Evolutionary conservation across 2,113 vertebrate genomes (phyloP).

Genomic region (Ceyx margarethae): DNA sequence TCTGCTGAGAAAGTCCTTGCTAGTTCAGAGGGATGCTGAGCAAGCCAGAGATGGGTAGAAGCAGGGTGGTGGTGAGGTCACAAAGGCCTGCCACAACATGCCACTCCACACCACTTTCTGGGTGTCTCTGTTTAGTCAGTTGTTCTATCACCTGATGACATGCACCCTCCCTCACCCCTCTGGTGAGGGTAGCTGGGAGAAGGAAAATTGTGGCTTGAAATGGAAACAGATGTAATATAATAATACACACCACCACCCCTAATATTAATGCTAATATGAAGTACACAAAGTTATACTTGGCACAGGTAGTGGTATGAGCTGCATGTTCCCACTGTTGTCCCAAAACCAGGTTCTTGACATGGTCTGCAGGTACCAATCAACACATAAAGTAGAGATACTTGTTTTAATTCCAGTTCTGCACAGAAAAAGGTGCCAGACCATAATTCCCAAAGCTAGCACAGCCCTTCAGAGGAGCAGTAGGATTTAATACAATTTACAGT

Average conservation of each 20-base stretch:
- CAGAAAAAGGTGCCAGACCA: not conserved
- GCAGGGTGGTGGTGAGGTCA: too few relatives aligned
- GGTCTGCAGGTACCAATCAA: not conserved
- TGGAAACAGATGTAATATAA: not conserved
- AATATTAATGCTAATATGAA: not conserved
- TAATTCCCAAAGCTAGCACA: not conserved
- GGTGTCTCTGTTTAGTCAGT: not conserved
- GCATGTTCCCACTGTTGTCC: not conserved
- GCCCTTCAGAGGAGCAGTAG: not conserved
- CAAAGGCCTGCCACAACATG: too few relatives aligned
- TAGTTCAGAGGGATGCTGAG: not conserved
- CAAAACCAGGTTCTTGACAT: not conserved
- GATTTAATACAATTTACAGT: not conserved
- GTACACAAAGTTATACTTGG: not conserved
- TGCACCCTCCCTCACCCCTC: not conserved
- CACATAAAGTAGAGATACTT: not conserved
- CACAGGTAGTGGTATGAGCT: not conserved
- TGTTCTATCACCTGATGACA: not conserved
- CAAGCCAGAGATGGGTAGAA: not conserved
- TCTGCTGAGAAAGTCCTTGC: not conserved
- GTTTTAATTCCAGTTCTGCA: not conserved
- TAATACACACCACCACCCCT: not conserved
- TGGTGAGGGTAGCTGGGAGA: not conserved
- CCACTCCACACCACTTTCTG: not conserved
- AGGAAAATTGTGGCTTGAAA: not conserved